Base-by-base conservation (phyloP, 2,797 vertebrate genomes). In the Carapus acus region DNA sequence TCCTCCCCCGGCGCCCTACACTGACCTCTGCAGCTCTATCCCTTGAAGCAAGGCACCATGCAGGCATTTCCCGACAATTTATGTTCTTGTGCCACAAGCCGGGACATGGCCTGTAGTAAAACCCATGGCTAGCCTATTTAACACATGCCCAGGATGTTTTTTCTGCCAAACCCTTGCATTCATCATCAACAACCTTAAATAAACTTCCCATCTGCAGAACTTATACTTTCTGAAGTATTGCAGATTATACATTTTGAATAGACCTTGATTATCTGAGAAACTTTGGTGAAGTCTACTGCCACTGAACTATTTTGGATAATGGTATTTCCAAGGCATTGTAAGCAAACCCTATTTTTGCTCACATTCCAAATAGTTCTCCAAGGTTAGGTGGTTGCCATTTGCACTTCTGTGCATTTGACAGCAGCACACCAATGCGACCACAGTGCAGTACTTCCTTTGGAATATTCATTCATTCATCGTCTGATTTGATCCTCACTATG, bases 41-140 rank as follows among this genome's bases (percentile, higher is more conserved):
- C 79, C 78, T 84, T 80, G 69, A 82, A 83, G 78, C 78, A 41
- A 80, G 66, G 78, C 78, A 76, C 76, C 73, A 74, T 41, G 74
- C 75, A 71, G 73, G 61, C 74, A 65, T 71, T 77, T 72, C 77
- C 67, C 55, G 45, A 79, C 71, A 77, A 85, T 83, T 82, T 85
- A 82, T 84, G 77, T 82, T 64, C 71, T 29, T 29, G 75, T 75
- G 75, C 77, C 80, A 78, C 75, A 78, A 78, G 81, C 76, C 19
- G 73, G 84, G 80, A 73, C 80, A 76, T 72, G 82, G 71, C 82
- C 82, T 43, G 74, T 72, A 84, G 81, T 85, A 85, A 85, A 84
- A 77, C 22, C 76, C 67, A 70, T 73, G 69, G 74, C 65, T 49
- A 74, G 79, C 70, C 80, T 73, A 80, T 83, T 83, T 82, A 84